Evolutionary conservation across 2,888 invertebrate species (phyloP), one percentile per base, ranked within the genome.

Genomic region (Clivina fossor): DNA sequence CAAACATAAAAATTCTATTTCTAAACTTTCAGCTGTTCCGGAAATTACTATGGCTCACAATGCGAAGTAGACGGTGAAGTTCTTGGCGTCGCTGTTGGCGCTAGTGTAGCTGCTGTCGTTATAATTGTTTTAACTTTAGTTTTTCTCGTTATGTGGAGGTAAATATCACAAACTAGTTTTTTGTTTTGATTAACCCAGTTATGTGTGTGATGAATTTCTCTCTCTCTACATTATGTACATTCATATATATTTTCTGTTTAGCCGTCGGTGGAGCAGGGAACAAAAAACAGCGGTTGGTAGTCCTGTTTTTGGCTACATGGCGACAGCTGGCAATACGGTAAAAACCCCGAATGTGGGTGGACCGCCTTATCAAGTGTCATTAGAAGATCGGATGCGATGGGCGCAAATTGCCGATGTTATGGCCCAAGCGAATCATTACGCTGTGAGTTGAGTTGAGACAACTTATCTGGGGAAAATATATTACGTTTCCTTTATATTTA

Each of bases 51-150:
- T 71, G 94, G 94, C 0, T 82, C 85, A 0, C 85, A 88, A 61
- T 94, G 94, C 66, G 93, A 93, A 71, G 84, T 93, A 48, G 94
- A 94, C 70, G 93, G 93, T 1, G 93, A 93, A 74, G 93, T 94
- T 43, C 77, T 94, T 15, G 93, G 90, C 0, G 93, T 93, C 18
- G 92, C 93, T 0, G 88, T 93, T 49, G 93, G 93, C 11, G 93
- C 93, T 0, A 91, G 91, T 0, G 84, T 93, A 1, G 89, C 90
- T 0, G 94, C 94, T 1, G 83, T 93, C 1, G 83, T 93, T 32
- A 93, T 94, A 61, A 94, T 94, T 60, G 86, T 90, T 0, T 74
- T 93, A 48, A 94, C 94, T 0, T 74, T 94, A 7, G 86, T 90
- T 1, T 92, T 91, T 60, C 80, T 94, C 9, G 84, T 93, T 62